Evolutionary conservation across 2,113 vertebrate species (phyloP).

Genomic region (Cisticola juncidis): DNA sequence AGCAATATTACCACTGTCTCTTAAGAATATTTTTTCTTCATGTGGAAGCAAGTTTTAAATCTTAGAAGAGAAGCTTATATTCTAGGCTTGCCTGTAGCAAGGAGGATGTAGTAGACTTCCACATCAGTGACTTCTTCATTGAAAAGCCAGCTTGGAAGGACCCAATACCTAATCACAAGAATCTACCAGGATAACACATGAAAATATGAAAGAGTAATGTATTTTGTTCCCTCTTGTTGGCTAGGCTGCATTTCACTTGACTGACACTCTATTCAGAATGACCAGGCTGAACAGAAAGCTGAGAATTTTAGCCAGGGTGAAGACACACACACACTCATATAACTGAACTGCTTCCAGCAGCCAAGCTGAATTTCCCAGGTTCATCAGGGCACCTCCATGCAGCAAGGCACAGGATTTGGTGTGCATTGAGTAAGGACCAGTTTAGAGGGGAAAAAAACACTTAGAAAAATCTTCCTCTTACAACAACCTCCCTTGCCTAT

Average conservation of each 20-base stretch:
- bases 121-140: neutral
- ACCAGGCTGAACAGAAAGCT: neutral
- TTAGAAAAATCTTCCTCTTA: neutral
- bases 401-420: neutral
- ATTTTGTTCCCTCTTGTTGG: neutral
- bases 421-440: neutral
- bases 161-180: neutral
- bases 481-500: neutral
- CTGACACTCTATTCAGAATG: neutral
- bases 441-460: neutral
- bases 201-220: neutral
- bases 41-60: neutral
- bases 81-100: neutral
- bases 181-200: neutral
- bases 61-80: neutral
- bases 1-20: neutral
- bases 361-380: neutral
- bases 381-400: neutral
- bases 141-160: neutral
- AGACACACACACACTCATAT: neutral
- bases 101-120: neutral
- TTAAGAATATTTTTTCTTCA: neutral
- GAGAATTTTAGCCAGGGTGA: neutral
- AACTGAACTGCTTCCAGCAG: neutral
- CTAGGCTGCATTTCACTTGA: neutral